Evolutionary conservation across 64 coral and sea anemone genomes (phyloP).

Genomic region (Montipora cactus): DNA sequence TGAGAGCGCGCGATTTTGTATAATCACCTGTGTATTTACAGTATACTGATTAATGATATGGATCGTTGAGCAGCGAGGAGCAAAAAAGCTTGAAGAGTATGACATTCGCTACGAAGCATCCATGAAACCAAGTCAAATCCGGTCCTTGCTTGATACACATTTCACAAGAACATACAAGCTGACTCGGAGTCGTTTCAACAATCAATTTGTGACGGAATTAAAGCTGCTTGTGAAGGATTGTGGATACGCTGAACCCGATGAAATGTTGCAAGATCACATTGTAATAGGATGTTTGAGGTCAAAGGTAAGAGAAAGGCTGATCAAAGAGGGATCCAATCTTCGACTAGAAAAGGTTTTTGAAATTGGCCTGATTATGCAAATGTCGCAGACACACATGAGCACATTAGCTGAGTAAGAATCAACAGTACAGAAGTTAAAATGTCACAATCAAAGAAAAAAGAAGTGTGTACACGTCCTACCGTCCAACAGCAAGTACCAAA

Average conservation of each 20-base stretch:
- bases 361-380: not conserved
- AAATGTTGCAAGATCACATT: slow-evolving; percentile 44
- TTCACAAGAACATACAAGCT: slow-evolving; percentile 43
- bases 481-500: not conserved
- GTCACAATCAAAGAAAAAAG: not conserved
- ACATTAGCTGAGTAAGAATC: not conserved
- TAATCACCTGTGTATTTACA: too few relatives aligned
- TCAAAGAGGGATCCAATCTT: slow-evolving; percentile 52
- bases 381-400: slow-evolving; percentile 1
- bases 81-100: not conserved
- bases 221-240: too few relatives aligned
- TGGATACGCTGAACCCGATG: slow-evolving; percentile 5
- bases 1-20: too few relatives aligned
- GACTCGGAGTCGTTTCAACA: slow-evolving; percentile 14
- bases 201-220: too few relatives aligned
- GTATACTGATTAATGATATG: too few relatives aligned
- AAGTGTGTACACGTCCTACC: not conserved
- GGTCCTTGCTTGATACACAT: slow-evolving; percentile 45
- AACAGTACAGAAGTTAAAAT: not conserved
- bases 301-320: slow-evolving; percentile 26
- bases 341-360: not conserved
- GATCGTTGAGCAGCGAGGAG: not conserved
- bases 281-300: slow-evolving; percentile 27
- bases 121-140: not conserved
- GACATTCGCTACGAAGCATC: not conserved